Evolutionary conservation across 2,797 vertebrate species (phyloP), one percentile per base, ranked within the genome.

Genomic region (Labroides dimidiatus): DNA sequence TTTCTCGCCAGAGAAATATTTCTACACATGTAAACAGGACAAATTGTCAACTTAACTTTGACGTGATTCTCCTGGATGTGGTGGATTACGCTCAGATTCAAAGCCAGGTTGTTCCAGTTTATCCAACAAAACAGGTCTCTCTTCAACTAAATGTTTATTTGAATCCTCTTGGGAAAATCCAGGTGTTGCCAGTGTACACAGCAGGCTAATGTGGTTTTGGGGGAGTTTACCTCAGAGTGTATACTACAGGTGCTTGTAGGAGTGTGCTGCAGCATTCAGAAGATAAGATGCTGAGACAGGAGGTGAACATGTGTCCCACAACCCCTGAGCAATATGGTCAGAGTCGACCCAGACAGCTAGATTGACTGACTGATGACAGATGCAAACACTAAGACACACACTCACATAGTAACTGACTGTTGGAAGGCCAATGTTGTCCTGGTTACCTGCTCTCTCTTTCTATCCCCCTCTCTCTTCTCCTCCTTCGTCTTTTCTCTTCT

Each of bases 101-200:
- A 89, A 89, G 84, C 86, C 75, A 84, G 82, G 84, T 80, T 89
- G 82, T 91, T 91, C 89, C 90, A 90, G 87, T 89, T 89, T 82
- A 90, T 84, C 83, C 89, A 88, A 90, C 87, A 91, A 90, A 90
- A 91, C 87, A 91, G 86, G 85, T 85, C 89, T 90, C 84, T 91
- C 82, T 92, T 91, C 84, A 82, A 89, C 84, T 47, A 69, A 64
- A 85, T 90, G 87, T 91, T 90, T 91, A 90, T 88, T 84, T 83
- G 82, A 89, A 87, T 77, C 81, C 87, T 53, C 80, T 72, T 65
- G 80, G 89, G 88, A 81, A 85, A 87, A 84, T 78, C 77, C 80
- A 84, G 80, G 83, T 88, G 85, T 87, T 92, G 91, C 88, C 86
- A 90, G 89, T 89, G 86, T 89, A 91, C 88, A 91, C 85, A 90